A percentile compares a stretch with the other conserved stretches of the same genome.
Evolutionary conservation across 2,797 vertebrate species (phyloP).

Genomic region (Microtus agrestis): DNA sequence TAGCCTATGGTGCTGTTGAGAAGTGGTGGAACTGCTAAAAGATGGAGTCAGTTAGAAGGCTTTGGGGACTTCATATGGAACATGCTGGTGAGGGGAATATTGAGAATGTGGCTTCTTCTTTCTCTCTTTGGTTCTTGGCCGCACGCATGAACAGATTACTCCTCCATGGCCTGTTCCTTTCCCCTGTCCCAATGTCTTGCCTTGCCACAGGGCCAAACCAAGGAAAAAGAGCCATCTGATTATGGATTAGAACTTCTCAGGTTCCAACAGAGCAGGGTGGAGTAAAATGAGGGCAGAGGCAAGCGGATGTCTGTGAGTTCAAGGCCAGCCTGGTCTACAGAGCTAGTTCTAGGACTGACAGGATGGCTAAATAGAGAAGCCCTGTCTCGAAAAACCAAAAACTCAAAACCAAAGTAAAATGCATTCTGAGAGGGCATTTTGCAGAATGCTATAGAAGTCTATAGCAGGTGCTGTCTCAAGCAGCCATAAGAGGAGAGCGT

Average conservation of each 20-base stretch:
- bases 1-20: not conserved
- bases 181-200: not conserved
- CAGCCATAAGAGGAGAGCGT: not conserved
- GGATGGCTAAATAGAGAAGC: not conserved
- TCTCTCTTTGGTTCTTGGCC: not conserved
- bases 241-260: not conserved
- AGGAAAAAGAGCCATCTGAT: not conserved
- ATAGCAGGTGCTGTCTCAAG: not conserved
- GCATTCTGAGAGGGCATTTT: not conserved
- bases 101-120: not conserved
- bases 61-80: not conserved
- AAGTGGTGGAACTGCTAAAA: not conserved
- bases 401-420: not conserved
- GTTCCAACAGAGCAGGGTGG: not conserved
- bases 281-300: not conserved
- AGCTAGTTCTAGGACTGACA: not conserved
- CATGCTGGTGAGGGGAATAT: not conserved
- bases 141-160: not conserved
- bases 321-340: not conserved
- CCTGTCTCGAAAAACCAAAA: not conserved
- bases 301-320: not conserved
- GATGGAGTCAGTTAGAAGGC: not conserved
- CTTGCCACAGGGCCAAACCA: too few species aligned
- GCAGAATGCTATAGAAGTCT: not conserved
- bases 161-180: not conserved